Evolutionary conservation across 2,888 invertebrate genomes (phyloP).

Genomic region (Punctoribates punctum): DNA sequence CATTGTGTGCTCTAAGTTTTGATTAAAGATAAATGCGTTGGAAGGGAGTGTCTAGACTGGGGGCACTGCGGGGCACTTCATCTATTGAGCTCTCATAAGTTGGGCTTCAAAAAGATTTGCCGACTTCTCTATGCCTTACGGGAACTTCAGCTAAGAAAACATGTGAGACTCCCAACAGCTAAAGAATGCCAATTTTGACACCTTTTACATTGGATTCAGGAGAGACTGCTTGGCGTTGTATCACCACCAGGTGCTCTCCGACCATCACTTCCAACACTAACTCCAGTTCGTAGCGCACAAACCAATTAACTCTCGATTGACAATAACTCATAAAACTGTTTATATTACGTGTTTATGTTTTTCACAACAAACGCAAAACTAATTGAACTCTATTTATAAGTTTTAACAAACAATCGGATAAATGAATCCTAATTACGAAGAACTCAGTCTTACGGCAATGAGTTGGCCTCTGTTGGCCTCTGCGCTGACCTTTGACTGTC

Average conservation of each 20-base stretch:
- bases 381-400: not conserved
- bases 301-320: conserved; percentile 15
- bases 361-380: not conserved
- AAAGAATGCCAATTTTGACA: conserved; percentile 41
- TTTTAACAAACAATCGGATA: too few relatives aligned
- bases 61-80: conserved; percentile 4
- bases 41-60: conserved; percentile 19
- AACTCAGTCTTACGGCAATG: too few relatives aligned
- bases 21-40: conserved; percentile 16
- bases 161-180: conserved; percentile 36
- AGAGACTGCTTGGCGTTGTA: conserved; percentile 39
- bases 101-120: conserved; percentile 4
- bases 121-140: not conserved
- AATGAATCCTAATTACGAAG: too few relatives aligned
- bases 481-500: too few relatives aligned
- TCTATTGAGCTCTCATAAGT: conserved; percentile 14
- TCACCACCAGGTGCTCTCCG: conserved; percentile 20
- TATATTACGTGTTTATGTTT: not conserved
- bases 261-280: not conserved
- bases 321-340: not conserved
- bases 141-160: conserved; percentile 15
- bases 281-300: not conserved
- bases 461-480: too few relatives aligned
- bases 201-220: conserved; percentile 23
- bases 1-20: not conserved